Evolutionary conservation across 2,888 invertebrate species (phyloP).

Genomic region (Trachelus iudaicus): DNA sequence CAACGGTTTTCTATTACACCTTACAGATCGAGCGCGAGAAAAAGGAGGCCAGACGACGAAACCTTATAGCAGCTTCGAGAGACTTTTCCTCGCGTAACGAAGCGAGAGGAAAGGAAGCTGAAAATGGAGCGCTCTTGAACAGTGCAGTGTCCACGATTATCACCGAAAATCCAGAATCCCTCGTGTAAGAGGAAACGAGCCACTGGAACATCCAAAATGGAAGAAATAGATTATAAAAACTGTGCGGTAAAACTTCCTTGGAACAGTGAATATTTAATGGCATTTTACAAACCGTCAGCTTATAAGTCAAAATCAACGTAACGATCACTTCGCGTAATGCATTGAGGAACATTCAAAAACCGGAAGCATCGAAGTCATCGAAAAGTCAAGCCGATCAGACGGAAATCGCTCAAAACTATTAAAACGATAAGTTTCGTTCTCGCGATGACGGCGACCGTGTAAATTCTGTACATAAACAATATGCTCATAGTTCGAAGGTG

Average conservation of each 20-base stretch:
- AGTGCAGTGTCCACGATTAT: constrained; percentile 48
- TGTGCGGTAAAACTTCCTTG: neutral
- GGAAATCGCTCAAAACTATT: neutral
- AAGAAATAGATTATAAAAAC: neutral
- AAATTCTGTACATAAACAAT: neutral
- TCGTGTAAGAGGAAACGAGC: constrained; percentile 31
- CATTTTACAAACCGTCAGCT: too few species aligned
- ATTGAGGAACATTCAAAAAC: neutral
- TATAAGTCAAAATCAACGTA: too few species aligned
- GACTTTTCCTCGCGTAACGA: constrained; percentile 45
- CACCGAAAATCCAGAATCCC: constrained; percentile 49
- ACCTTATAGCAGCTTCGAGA: constrained; percentile 49
- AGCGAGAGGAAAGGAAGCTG: constrained; percentile 50
- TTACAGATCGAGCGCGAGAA: constrained; percentile 60
- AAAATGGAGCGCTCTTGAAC: constrained; percentile 53
- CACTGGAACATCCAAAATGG: neutral
- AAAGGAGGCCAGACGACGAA: constrained; percentile 57
- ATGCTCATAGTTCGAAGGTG: neutral
- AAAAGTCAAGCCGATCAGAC: neutral
- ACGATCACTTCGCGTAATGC: too few species aligned
- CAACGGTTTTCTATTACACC: neutral
- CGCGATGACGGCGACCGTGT: neutral
- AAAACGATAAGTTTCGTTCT: neutral
- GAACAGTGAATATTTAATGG: neutral
- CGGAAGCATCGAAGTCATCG: neutral